Evolutionary conservation across 2,113 vertebrate genomes (phyloP).

Genomic region (Pachypanchax playfairii): DNA sequence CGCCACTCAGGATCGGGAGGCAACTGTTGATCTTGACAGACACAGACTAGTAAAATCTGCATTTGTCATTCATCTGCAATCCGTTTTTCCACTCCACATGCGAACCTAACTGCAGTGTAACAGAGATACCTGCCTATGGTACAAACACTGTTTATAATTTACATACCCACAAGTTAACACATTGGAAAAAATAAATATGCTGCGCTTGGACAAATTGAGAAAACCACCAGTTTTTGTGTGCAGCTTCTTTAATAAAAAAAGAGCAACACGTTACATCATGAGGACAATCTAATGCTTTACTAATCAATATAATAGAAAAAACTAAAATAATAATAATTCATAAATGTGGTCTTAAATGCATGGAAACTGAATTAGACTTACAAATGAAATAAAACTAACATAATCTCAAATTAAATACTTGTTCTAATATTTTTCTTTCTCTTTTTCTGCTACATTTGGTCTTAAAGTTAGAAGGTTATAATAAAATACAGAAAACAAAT

Average conservation of each 20-base stretch:
- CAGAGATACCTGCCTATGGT: neutral
- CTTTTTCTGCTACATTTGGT: neutral
- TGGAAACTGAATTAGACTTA: neutral
- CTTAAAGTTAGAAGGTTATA: no score
- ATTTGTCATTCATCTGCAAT: constrained; percentile 32
- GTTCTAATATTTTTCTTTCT: neutral
- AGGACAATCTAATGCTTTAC: constrained; percentile 4
- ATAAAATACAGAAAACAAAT: no score
- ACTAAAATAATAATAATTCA: no score
- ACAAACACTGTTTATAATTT: constrained; percentile 7
- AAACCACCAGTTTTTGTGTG: constrained; percentile 16
- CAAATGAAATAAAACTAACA: neutral
- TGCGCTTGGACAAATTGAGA: constrained; percentile 9
- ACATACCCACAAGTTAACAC: neutral
- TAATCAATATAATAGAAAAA: neutral
- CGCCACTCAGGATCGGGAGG: constrained; percentile 33
- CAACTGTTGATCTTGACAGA: constrained; percentile 57
- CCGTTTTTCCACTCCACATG: constrained; percentile 24
- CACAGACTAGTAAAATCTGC: constrained; percentile 48
- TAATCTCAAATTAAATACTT: neutral
- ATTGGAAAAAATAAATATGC: constrained; percentile 21
- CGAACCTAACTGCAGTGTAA: constrained; percentile 29
- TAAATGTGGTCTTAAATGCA: neutral
- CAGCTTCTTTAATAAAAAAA: constrained; percentile 38
- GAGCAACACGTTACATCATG: neutral